phyloP scores from a whole-genome alignment of 2,797 vertebrate species.

The Halcyon smyrnensis region DNA sequence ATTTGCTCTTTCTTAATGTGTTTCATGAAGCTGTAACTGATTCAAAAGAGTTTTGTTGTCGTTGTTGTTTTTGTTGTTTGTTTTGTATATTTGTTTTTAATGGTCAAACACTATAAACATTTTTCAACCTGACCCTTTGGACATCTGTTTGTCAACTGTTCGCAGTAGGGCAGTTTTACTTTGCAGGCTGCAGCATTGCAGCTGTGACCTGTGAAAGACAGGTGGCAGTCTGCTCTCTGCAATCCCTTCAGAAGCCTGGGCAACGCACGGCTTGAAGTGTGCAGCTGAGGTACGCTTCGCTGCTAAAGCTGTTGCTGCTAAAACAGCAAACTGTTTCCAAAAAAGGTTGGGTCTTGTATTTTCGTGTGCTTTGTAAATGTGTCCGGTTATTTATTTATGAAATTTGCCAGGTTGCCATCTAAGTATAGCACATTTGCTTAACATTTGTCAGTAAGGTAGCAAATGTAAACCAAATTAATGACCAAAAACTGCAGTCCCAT shows the following conservation, averaged over 20 bases:
- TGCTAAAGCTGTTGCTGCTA: background rate
- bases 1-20: background rate
- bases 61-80: too few species aligned
- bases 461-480: background rate
- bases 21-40: background rate
- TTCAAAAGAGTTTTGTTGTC: background rate
- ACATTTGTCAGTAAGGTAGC: background rate
- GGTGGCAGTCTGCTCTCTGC: constrained; percentile 54
- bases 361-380: background rate
- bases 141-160: background rate
- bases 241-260: background rate
- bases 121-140: background rate
- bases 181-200: constrained; percentile 34
- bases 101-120: background rate
- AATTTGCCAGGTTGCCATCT: background rate
- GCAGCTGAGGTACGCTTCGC: background rate
- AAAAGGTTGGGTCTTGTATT: background rate
- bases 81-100: background rate
- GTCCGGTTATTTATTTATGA: background rate
- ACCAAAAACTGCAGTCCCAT: background rate
- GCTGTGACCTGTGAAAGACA: constrained; percentile 19
- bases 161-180: background rate
- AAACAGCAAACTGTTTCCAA: background rate
- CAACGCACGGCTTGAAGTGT: background rate
- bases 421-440: background rate